Base-by-base conservation (phyloP, 2,888 invertebrate species). In the Heterodera filipjevi region DNA sequence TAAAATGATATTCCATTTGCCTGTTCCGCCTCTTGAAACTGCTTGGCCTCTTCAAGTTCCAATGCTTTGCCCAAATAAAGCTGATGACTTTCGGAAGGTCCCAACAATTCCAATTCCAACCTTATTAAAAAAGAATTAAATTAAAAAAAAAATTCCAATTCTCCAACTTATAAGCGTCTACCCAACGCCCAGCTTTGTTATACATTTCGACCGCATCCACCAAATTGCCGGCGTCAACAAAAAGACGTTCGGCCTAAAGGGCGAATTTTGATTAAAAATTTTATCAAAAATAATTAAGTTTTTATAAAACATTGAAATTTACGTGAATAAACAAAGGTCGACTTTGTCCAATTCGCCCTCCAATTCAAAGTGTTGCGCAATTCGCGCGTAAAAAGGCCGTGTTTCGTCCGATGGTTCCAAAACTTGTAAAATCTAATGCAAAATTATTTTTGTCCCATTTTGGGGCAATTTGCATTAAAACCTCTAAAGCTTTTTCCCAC, bases 401-500 rank as follows among this genome's bases (percentile, higher is more conserved):
- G 75, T 64, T 59, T 59, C 75, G 10, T 39, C 32, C 27, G 59
- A 49, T 32, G 75, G 66, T 19, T 75, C 75, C 53, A 75, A n/a
- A 30, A 44, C 64, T 32, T 16, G 30, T 59, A 75, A 75, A 30
- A 75, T 59, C 30, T 68, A n/a, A n/a, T n/a, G n/a, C n/a, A n/a
- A n/a, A n/a, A 19, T 16, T 12, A 0, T 14, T 70, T 44, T 77
- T 70, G 39, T 14, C 1, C 30, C 10, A 12, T 22, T 35, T 33
- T n/a, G n/a, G n/a, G n/a, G n/a, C n/a, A n/a, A n/a, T n/a, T n/a
- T 49, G 3, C 39, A 95, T 92, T 81, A 87, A 80, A 71, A 95
- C 94, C 89, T 95, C 95, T 32, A 95, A 92, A 3, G 98, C 97
- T 90, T 96, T 96, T 82, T 93, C 93, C 93, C 96, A 96, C 90